phyloP scores from a whole-genome alignment of 2,888 invertebrate species.

The Loripinus fragilis region DNA sequence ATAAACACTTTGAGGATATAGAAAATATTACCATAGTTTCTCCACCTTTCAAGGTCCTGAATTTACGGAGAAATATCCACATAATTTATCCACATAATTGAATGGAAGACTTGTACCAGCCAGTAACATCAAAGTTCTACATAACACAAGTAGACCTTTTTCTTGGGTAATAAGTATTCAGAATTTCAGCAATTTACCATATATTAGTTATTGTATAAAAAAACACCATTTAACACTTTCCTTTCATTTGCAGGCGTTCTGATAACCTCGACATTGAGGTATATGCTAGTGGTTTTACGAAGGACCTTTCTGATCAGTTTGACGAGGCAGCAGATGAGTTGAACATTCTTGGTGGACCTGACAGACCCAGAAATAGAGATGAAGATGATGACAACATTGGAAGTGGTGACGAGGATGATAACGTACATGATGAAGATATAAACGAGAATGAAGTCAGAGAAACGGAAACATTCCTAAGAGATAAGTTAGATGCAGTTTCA shows the following conservation, averaged over 20 bases:
- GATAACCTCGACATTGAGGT: conserved; percentile 94
- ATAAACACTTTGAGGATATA: too few species aligned
- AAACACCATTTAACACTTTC: too few species aligned
- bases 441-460: conserved; percentile 57
- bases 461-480: conserved; percentile 47
- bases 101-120: too few species aligned
- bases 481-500: conserved; percentile 5
- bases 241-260: conserved; percentile 86
- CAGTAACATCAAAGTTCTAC: too few species aligned
- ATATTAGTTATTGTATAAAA: too few species aligned
- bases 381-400: conserved; percentile 47
- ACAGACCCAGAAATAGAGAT: conserved; percentile 40
- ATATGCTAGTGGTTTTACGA: conserved; percentile 94
- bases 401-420: conserved; percentile 81
- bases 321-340: conserved; percentile 76
- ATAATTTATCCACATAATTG: too few species aligned
- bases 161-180: too few species aligned
- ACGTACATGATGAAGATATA: conserved; percentile 78
- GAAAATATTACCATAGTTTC: too few species aligned
- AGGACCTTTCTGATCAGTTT: conserved; percentile 87
- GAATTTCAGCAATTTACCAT: too few species aligned
- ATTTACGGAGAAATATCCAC: too few species aligned
- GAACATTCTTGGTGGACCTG: conserved; percentile 71
- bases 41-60: too few species aligned
- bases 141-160: too few species aligned